These are phyloP conservation scores for Actinernus sp. DNA, from an alignment of 92 coral and sea anemone genomes.

Conservation along the genomic window DNA sequence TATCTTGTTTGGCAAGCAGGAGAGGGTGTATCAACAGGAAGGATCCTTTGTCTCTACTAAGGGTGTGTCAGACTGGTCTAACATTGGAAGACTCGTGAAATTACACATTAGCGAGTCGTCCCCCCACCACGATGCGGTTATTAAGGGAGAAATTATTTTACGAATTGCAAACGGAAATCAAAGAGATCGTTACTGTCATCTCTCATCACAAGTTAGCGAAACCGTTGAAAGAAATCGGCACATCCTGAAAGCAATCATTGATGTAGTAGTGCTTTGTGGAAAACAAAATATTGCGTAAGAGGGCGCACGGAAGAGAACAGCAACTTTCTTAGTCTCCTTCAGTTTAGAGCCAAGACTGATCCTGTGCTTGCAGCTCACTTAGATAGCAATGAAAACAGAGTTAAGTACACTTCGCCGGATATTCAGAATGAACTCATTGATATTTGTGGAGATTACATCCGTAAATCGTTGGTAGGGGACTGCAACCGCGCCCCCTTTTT, in stretches of 20 bases:
- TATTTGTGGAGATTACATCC: background rate
- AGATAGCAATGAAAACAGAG: background rate
- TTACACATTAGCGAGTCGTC: conserved; percentile 5
- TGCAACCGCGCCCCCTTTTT: conserved; percentile 30
- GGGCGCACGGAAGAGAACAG: no score
- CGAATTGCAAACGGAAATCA: background rate
- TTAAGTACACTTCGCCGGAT: conserved; percentile 16
- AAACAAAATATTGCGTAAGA: no score
- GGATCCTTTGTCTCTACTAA: background rate
- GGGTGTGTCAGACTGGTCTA: background rate
- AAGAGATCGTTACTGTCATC: background rate
- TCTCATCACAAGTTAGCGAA: background rate
- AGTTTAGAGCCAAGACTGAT: conserved; percentile 9
- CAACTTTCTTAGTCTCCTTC: background rate
- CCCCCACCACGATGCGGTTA: background rate
- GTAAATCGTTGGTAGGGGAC: conserved; percentile 15
- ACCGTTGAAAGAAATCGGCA: background rate
- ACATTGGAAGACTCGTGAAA: background rate
- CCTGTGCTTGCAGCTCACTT: conserved; percentile 17
- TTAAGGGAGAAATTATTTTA: background rate
- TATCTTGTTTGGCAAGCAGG: conserved; percentile 20
- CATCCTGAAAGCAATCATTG: no score
- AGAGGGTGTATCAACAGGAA: background rate
- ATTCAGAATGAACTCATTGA: conserved; percentile 16
- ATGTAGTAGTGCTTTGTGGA: no score